A percentile compares a stretch with the other conserved stretches of the same genome.
Evolutionary conservation across 1,140 invertebrate genomes (phyloP).

Genomic region (Chionoecetes opilio): DNA sequence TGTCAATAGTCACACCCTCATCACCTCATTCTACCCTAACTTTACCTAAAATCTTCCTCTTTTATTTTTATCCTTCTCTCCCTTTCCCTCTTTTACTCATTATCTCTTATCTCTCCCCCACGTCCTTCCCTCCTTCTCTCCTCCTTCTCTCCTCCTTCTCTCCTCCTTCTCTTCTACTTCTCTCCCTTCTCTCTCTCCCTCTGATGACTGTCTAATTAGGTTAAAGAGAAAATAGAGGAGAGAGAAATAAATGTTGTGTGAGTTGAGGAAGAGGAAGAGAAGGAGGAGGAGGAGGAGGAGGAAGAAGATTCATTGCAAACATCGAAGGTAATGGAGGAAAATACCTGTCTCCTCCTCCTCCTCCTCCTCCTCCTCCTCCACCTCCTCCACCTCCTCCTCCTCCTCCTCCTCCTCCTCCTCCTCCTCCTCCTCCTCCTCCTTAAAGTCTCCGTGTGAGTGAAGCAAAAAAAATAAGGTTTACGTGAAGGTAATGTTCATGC

Average conservation of each 20-base stretch:
- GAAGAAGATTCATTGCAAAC: not conserved
- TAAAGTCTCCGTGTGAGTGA: not conserved
- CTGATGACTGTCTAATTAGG: not conserved
- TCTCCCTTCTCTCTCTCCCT: not conserved
- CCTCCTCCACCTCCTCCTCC: not conserved
- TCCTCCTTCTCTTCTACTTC: not conserved
- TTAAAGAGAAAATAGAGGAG: not conserved
- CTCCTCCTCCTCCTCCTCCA: not conserved
- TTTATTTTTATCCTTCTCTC: not conserved
- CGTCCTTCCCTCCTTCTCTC: constrained; percentile 1
- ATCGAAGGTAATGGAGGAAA: constrained; percentile 9
- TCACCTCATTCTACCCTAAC: not conserved
- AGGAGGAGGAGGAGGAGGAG: constrained; percentile 1
- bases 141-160: not conserved
- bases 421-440: not conserved
- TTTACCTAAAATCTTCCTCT: not conserved
- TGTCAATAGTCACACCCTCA: not conserved
- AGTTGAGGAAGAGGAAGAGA: no score
- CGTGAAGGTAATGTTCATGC: not conserved
- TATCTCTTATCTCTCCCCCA: constrained; percentile 1
- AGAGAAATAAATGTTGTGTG: not conserved
- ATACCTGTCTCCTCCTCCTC: not conserved
- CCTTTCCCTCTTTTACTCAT: not conserved
- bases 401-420: constrained; percentile 14
- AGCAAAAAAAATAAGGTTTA: not conserved